Evolutionary conservation across 2,888 invertebrate species (phyloP).

Genomic region (Ctena decussata): DNA sequence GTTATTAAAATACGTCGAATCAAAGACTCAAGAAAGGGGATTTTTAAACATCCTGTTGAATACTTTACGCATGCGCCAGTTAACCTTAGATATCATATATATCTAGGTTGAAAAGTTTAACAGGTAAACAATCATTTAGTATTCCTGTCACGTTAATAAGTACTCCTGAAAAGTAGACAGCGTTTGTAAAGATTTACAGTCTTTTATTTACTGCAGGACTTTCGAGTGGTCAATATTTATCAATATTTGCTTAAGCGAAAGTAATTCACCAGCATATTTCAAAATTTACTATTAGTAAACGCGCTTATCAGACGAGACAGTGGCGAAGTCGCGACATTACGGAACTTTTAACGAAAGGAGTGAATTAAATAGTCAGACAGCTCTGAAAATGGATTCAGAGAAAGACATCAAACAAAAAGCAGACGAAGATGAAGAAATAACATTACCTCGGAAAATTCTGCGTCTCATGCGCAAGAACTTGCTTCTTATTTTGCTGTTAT

Average conservation of each 20-base stretch:
- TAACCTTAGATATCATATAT: too few species aligned
- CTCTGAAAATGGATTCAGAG: not conserved
- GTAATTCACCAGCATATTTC: not conserved
- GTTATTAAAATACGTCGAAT: too few species aligned
- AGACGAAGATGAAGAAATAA: not conserved
- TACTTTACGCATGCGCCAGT: not conserved
- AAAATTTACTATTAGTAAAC: too few species aligned
- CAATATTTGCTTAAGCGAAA: not conserved
- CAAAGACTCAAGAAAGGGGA: not conserved
- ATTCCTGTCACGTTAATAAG: not conserved
- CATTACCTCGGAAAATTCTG: constrained; percentile 4
- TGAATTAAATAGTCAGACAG: not conserved
- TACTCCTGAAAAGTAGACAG: not conserved
- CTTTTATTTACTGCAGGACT: not conserved
- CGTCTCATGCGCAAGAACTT: constrained; percentile 84
- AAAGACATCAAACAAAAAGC: not conserved
- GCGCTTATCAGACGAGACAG: not conserved
- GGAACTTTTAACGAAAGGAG: not conserved
- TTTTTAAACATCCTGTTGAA: not conserved
- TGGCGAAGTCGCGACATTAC: not conserved
- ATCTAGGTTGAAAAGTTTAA: not conserved
- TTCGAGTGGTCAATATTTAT: not conserved
- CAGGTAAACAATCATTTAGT: not conserved
- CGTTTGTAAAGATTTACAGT: not conserved
- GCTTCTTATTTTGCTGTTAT: constrained; percentile 89